Evolutionary conservation across 2,888 invertebrate species (phyloP).

Genomic region (Hypomecis punctinalis): DNA sequence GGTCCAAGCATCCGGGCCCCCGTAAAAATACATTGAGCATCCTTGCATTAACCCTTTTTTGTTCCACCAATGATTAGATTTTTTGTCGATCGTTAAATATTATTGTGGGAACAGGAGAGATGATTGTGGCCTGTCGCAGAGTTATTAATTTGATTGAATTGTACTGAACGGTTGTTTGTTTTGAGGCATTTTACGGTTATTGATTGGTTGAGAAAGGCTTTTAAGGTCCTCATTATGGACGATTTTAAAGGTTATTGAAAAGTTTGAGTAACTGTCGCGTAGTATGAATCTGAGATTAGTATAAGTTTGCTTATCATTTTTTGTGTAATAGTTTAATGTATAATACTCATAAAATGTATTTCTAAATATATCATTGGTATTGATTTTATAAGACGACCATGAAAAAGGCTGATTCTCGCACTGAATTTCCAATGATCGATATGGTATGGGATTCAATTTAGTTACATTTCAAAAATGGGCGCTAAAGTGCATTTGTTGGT

Average conservation of each 20-base stretch:
- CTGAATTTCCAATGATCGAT: too few species aligned
- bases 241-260: background rate
- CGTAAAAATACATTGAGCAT: conserved; percentile 13
- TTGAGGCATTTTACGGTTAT: conserved; percentile 38
- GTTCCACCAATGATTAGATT: conserved; percentile 67
- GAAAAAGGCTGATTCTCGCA: too few species aligned
- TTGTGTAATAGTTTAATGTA: too few species aligned
- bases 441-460: too few species aligned
- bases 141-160: conserved; percentile 75
- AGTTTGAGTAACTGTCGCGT: too few species aligned
- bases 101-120: conserved; percentile 73
- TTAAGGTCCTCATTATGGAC: conserved; percentile 15
- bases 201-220: conserved; percentile 37
- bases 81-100: conserved; percentile 67
- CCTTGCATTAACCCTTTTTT: conserved; percentile 52
- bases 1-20: background rate
- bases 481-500: too few species aligned
- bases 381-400: too few species aligned
- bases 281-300: too few species aligned
- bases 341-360: too few species aligned
- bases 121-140: conserved; percentile 59
- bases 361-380: too few species aligned
- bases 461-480: too few species aligned
- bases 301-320: too few species aligned
- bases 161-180: conserved; percentile 63